phyloP scores from a whole-genome alignment of 2,113 vertebrate genomes.

The Sapayoa aenigma region DNA sequence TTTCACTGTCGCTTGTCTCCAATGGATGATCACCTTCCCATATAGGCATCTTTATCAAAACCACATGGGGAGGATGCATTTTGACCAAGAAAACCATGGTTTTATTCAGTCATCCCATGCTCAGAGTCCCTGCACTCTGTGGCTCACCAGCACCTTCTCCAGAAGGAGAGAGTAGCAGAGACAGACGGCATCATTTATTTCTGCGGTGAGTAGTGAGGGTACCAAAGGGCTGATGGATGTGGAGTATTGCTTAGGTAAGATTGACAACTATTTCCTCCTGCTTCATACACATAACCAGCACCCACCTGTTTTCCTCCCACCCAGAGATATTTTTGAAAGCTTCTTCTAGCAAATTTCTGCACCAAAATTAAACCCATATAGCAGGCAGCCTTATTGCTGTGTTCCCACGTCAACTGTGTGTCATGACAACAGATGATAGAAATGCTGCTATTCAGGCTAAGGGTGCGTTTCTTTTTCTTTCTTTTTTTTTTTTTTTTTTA shows the following conservation, averaged over 20 bases:
- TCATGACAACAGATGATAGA: constrained; percentile 79
- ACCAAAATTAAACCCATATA: constrained; percentile 76
- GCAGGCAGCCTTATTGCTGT: constrained; percentile 69
- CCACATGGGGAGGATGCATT: rapidly evolving
- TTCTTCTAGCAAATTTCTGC: constrained; percentile 73
- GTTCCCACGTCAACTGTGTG: constrained; percentile 75
- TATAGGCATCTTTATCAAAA: background rate
- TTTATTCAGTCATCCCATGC: background rate
- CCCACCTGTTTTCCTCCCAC: constrained; percentile 52
- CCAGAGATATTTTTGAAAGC: constrained; percentile 62
- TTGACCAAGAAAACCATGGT: background rate
- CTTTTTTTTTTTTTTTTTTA: background rate
- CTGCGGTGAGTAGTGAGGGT: background rate
- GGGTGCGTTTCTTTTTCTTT: constrained; percentile 15
- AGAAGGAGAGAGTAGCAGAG: background rate
- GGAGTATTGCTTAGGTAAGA: constrained; percentile 55
- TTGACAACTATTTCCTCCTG: constrained; percentile 65
- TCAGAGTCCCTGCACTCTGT: background rate
- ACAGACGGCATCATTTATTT: background rate
- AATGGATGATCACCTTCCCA: background rate
- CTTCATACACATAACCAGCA: constrained; percentile 50
- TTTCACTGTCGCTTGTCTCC: background rate
- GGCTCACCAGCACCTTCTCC: background rate
- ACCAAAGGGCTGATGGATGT: constrained; percentile 36
- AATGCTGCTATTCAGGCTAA: constrained; percentile 72